Percentiles rank a stretch among this genome's conserved stretches.
phyloP scores from a whole-genome alignment of 2,888 invertebrate species.

The Lithophane semibrunnea region DNA sequence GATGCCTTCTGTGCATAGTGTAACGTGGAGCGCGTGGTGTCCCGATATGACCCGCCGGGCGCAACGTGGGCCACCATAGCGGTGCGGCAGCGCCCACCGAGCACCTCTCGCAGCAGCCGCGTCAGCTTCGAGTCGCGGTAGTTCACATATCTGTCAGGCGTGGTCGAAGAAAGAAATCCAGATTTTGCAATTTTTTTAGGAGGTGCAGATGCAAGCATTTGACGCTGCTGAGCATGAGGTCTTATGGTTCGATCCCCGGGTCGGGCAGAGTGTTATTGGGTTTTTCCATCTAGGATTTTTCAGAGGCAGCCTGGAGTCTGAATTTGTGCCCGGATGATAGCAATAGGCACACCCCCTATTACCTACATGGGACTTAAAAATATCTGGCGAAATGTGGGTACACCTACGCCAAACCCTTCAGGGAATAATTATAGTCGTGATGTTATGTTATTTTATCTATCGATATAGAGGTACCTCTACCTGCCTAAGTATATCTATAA shows the following conservation, averaged over 20 bases:
- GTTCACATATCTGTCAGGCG: conserved; percentile 94
- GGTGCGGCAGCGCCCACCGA: conserved; percentile 97
- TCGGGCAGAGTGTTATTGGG: neutral
- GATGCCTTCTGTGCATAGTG: conserved; percentile 98
- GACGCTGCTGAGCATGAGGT: neutral
- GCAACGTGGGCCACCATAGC: conserved; percentile 99
- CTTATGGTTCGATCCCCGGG: neutral
- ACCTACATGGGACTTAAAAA: neutral
- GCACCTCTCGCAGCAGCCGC: conserved; percentile 95
- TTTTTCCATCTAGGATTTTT: neutral
- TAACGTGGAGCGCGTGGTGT: conserved; percentile 98
- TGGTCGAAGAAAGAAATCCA: neutral
- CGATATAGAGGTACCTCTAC: too few relatives aligned
- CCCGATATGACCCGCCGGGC: conserved; percentile 94
- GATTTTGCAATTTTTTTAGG: neutral
- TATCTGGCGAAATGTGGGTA: neutral
- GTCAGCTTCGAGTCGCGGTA: conserved; percentile 99
- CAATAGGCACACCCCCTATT: neutral
- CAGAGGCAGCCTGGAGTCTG: neutral
- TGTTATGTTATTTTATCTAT: too few relatives aligned
- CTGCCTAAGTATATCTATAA: neutral
- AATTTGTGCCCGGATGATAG: neutral
- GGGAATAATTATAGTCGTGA: neutral
- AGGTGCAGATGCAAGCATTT: neutral
- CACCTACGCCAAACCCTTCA: too few relatives aligned